Conservation (phyloP, 2,113 vertebrate species). For the Forbesichthys agassizii region DNA sequence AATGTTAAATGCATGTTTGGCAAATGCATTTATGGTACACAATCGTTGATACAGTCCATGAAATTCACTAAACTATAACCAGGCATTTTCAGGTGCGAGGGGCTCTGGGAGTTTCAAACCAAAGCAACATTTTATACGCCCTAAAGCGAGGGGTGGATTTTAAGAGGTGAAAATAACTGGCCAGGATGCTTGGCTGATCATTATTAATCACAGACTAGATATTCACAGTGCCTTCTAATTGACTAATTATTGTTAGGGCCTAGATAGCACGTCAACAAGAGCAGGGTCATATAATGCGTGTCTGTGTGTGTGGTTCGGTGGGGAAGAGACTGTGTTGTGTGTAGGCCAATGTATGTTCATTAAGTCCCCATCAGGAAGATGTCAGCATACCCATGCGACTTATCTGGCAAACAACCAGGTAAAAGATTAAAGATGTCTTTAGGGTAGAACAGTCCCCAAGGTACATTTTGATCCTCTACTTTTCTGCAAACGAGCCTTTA, state of each 20-base stretch:
- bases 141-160: slow-evolving; percentile 16
- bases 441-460: background rate
- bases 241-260: slow-evolving; percentile 42
- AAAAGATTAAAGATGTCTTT: slow-evolving; percentile 20
- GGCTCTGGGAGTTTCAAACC: too few relatives aligned
- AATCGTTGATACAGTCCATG: too few relatives aligned
- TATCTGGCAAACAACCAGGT: slow-evolving; percentile 26
- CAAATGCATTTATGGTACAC: background rate
- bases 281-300: slow-evolving; percentile 26
- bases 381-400: slow-evolving; percentile 40
- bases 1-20: background rate
- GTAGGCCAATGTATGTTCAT: background rate
- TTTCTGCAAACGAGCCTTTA: slow-evolving; percentile 31
- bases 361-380: slow-evolving; percentile 27
- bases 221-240: slow-evolving; percentile 14
- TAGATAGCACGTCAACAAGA: slow-evolving; percentile 47
- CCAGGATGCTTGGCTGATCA: slow-evolving; percentile 17
- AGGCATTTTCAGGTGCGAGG: too few relatives aligned
- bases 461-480: slow-evolving; percentile 11
- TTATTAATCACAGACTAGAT: slow-evolving; percentile 55
- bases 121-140: too few relatives aligned
- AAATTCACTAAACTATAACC: too few relatives aligned
- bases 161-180: background rate
- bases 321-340: background rate
- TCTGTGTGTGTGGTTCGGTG: background rate